These are phyloP conservation scores for Aleiodes testaceus DNA, from an alignment of 2,888 invertebrate species.

Conservation along the genomic window DNA sequence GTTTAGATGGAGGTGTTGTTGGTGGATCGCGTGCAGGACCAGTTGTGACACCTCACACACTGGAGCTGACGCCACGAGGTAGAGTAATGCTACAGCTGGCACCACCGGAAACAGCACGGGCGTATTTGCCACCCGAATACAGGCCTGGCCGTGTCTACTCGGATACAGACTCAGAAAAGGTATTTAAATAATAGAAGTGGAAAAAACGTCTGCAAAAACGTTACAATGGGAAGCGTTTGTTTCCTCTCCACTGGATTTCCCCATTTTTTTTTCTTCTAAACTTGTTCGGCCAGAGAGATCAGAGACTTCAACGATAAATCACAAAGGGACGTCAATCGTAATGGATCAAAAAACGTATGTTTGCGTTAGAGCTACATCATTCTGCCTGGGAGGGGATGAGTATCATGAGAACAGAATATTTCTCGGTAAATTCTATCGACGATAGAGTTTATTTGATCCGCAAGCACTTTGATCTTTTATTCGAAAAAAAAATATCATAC, in stretches of 20 bases:
- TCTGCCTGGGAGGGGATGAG: background rate
- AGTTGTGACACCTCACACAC: constrained; percentile 75
- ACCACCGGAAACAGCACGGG: constrained; percentile 70
- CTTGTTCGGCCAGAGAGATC: constrained; percentile 4
- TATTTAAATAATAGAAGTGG: constrained; percentile 58
- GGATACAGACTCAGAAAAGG: constrained; percentile 78
- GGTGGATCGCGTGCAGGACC: constrained; percentile 73
- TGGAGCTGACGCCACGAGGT: constrained; percentile 76
- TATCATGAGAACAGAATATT: too few species aligned
- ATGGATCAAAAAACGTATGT: background rate
- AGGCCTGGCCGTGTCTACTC: constrained; percentile 74
- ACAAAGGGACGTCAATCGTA: constrained; percentile 16
- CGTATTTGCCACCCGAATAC: constrained; percentile 77
- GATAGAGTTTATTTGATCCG: background rate
- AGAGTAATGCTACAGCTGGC: constrained; percentile 73
- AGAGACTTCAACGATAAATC: constrained; percentile 1
- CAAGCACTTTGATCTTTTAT: background rate
- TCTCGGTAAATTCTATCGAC: too few species aligned
- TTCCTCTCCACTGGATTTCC: constrained; percentile 4
- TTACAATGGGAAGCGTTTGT: background rate
- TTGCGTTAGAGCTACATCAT: background rate
- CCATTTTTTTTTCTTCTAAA: background rate
- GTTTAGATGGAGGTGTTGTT: constrained; percentile 67
- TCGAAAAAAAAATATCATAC: background rate
- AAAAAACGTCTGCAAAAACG: constrained; percentile 15